Evolutionary conservation across 1,140 invertebrate species (phyloP).

Genomic region (Melanaphis sacchari): DNA sequence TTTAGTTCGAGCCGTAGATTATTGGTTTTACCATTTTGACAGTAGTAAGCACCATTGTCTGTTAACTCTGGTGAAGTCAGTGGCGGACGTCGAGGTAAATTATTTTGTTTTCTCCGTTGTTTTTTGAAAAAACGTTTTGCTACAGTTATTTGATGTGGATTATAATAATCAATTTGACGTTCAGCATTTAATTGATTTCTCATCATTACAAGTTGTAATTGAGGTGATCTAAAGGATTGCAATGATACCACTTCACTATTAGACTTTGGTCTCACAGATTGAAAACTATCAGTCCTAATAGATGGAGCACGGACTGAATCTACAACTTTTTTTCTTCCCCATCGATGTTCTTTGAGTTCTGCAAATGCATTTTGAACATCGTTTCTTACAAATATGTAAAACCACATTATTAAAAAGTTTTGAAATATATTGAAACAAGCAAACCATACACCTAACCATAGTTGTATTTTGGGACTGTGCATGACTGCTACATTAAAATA

Average conservation of each 20-base stretch:
- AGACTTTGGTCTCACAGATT: conserved; percentile 38
- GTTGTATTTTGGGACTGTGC: conserved; percentile 74
- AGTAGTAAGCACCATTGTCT: conserved; percentile 41
- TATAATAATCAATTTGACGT: conserved; percentile 83
- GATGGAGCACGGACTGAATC: conserved; percentile 53
- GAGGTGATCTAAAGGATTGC: conserved; percentile 75
- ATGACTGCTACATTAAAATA: conserved; percentile 75
- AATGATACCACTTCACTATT: conserved; percentile 72
- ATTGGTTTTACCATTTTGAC: conserved; percentile 52
- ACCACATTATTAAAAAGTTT: conserved; percentile 84
- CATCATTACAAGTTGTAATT: conserved; percentile 74
- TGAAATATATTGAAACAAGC: conserved; percentile 74
- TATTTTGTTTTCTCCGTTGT: conserved; percentile 75
- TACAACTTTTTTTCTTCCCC: conserved; percentile 50
- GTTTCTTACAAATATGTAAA: conserved; percentile 82
- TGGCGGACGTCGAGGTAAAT: conserved; percentile 64
- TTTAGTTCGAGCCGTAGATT: conserved; percentile 9
- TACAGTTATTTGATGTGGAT: conserved; percentile 90
- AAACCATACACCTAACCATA: conserved; percentile 80
- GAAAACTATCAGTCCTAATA: conserved; percentile 51
- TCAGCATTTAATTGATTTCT: conserved; percentile 67
- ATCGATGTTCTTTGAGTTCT: conserved; percentile 67
- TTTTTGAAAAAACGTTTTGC: conserved; percentile 92
- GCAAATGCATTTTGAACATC: conserved; percentile 80
- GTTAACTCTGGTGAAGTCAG: conserved; percentile 44